Evolutionary conservation across 2,797 vertebrate species (phyloP).

Genomic region (Kryptopterus vitreolus): DNA sequence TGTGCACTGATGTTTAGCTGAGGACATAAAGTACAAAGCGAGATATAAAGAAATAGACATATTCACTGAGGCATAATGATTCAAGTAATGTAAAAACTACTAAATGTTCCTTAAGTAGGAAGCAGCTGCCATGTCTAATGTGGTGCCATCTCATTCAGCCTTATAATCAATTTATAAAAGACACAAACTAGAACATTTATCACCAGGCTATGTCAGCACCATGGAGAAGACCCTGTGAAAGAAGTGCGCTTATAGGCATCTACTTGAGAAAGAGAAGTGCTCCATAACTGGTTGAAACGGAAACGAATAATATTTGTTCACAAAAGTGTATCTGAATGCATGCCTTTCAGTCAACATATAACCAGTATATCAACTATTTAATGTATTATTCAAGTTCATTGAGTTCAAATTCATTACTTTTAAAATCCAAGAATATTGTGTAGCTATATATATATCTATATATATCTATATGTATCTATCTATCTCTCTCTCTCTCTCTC

Average conservation of each 20-base stretch:
- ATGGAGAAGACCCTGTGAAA: constrained; percentile 44
- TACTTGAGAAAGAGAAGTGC: not conserved
- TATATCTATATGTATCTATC: too few species aligned
- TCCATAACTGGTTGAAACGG: not conserved
- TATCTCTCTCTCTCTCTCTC: too few species aligned
- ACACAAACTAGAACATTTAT: constrained; percentile 28
- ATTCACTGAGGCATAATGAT: not conserved
- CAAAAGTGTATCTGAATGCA: not conserved
- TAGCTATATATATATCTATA: too few species aligned
- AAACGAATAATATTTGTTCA: not conserved
- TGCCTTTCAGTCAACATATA: not conserved
- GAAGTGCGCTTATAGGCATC: constrained; percentile 35
- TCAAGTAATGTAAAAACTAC: not conserved
- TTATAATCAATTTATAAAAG: constrained; percentile 26
- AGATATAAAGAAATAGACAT: not conserved
- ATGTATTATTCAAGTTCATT: not conserved
- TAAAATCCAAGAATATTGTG: not conserved
- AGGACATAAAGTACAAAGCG: not conserved
- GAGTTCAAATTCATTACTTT: not conserved
- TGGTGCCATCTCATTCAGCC: constrained; percentile 24
- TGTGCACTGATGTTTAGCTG: not conserved
- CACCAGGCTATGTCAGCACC: constrained; percentile 40
- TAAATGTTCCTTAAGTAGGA: not conserved
- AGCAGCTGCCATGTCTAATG: constrained; percentile 36
- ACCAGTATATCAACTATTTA: not conserved